Percentiles rank a stretch among this genome's conserved stretches.
phyloP scores from a whole-genome alignment of 2,113 vertebrate species.

The Pipra filicauda region DNA sequence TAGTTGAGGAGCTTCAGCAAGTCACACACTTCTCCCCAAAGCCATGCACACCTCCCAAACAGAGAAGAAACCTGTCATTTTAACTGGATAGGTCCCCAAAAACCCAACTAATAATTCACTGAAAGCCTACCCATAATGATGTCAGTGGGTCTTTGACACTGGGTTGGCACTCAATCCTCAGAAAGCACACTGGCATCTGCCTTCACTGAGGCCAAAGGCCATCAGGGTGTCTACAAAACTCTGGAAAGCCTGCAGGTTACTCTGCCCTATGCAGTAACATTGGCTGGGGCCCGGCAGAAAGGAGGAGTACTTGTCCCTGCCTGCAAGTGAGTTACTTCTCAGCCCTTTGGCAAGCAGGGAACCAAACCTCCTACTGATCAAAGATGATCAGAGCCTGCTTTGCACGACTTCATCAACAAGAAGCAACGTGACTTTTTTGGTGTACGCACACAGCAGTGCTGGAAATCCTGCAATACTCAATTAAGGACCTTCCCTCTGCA shows the following conservation, averaged over 20 bases:
- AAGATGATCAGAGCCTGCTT: background rate
- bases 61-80: background rate
- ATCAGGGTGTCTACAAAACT: background rate
- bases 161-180: background rate
- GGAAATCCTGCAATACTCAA: constrained; percentile 21
- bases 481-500: background rate
- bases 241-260: background rate
- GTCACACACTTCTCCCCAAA: background rate
- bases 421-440: background rate
- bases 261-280: background rate
- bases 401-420: background rate
- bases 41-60: background rate
- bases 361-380: background rate
- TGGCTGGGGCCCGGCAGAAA: background rate
- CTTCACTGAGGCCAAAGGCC: constrained; percentile 8
- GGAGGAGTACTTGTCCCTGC: background rate
- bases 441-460: background rate
- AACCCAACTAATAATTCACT: background rate
- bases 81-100: background rate
- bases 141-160: background rate
- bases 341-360: background rate
- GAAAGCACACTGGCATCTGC: background rate
- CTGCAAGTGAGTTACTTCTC: background rate
- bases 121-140: background rate
- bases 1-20: background rate